phyloP scores from a whole-genome alignment of 2,113 vertebrate genomes.

The Struthidea cinerea region DNA sequence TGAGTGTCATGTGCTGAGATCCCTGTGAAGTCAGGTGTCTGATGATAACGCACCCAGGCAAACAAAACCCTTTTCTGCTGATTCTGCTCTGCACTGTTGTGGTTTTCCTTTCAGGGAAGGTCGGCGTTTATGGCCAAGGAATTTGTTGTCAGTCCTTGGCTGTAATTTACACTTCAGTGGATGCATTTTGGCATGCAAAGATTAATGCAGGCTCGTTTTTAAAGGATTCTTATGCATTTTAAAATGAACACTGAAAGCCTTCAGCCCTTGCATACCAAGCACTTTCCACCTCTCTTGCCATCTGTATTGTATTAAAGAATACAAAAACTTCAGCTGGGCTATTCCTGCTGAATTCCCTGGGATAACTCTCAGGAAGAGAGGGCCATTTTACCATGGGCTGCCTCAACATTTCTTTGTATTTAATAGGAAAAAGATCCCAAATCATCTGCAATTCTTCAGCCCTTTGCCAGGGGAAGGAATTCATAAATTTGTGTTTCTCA shows the following conservation, averaged over 20 bases:
- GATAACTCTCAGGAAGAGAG: not conserved
- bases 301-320: not conserved
- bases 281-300: not conserved
- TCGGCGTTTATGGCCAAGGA: not conserved
- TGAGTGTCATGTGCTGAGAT: not conserved
- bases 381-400: not conserved
- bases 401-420: not conserved
- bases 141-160: not conserved
- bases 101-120: not conserved
- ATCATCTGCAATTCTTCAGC: not conserved
- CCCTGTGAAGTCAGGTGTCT: not conserved
- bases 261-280: not conserved
- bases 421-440: not conserved
- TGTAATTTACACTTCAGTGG: not conserved
- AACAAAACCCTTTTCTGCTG: not conserved
- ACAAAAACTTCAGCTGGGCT: not conserved
- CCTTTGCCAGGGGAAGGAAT: not conserved
- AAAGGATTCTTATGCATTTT: not conserved
- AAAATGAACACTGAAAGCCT: not conserved
- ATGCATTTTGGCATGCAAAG: not conserved
- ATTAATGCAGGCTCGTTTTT: not conserved
- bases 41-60: not conserved
- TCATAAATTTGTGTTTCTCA: not conserved
- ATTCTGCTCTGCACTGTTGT: not conserved
- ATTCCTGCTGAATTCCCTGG: not conserved